Evolutionary conservation across 2,113 vertebrate species (phyloP), one percentile per base, ranked within the genome.

Genomic region (Rana temporaria): DNA sequence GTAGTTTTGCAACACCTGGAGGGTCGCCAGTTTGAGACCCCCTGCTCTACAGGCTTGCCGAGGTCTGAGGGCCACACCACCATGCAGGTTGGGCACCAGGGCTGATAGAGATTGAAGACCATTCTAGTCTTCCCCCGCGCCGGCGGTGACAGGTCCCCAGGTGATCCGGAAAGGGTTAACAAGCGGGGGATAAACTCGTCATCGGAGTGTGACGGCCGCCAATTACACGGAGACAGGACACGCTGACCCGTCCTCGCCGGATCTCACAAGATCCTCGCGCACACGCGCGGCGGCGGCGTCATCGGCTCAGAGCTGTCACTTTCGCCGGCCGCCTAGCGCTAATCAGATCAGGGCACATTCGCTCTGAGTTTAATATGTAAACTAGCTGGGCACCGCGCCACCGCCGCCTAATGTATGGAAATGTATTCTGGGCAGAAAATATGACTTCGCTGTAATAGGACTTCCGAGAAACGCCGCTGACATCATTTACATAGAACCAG

Each of bases 401-500:
- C 20, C 16, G 24, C 64, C 12, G n/a, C 11, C 4, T 32, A 81
- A 81, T 81, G 38, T 71, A 81, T 63, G 67, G 15, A 71, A 71
- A 81, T 71, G 20, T 62, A 81, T 81, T 71, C 78, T 24, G 34
- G 26, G 12, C 32, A 14, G 55, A 34, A 71, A 38, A 80, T 38
- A 59, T 60, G 78, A 80, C 78, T 52, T 38, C 22, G 55, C 66
- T 19, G 16, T 80, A 69, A 80, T 48, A 80, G 32, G 65, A 52
- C 67, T 81, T 81, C 56, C 78, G 17, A 81, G 78, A 81, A 81
- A 57, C 56, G 4, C 42, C 5, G 2, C 67, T 63, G 78, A 81
- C 34, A 71, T 70, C 78, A 80, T 52, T 80, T 62, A 48, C 42
- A 81, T 32, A 70, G 1, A 42, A 56, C 30, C 22, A 38, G 17